A percentile compares a stretch with the other conserved stretches of the same genome.
Conservation (phyloP, 2,888 invertebrate genomes). For the Listrodromus nycthemerus region DNA sequence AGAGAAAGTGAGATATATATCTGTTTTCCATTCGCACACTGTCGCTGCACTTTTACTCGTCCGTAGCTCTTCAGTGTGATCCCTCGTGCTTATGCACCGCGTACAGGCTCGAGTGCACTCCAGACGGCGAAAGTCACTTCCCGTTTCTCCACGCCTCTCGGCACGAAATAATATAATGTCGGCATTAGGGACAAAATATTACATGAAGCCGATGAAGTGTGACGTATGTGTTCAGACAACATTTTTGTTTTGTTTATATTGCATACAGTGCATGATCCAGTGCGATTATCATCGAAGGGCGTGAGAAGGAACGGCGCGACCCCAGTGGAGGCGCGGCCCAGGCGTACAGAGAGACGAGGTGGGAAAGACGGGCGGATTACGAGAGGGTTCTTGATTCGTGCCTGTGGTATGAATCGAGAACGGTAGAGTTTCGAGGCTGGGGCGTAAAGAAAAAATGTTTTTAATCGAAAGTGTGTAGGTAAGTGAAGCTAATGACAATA, state of each 20-base stretch:
- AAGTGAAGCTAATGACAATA: too few relatives aligned
- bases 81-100: slow-evolving; percentile 41
- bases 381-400: too few relatives aligned
- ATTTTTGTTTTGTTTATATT: neutral
- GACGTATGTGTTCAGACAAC: slow-evolving; percentile 9
- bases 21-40: slow-evolving; percentile 31
- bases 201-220: slow-evolving; percentile 11
- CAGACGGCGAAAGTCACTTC: slow-evolving; percentile 26
- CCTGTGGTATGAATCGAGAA: too few relatives aligned
- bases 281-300: too few relatives aligned
- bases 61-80: slow-evolving; percentile 23
- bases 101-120: slow-evolving; percentile 46
- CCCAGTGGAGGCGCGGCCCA: too few relatives aligned
- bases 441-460: too few relatives aligned
- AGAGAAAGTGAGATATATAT: neutral
- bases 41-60: slow-evolving; percentile 12
- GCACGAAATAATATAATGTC: slow-evolving; percentile 30
- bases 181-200: slow-evolving; percentile 23
- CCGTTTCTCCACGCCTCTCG: neutral
- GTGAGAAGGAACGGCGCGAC: too few relatives aligned
- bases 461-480: too few relatives aligned
- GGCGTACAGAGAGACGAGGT: too few relatives aligned
- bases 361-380: too few relatives aligned
- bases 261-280: too few relatives aligned
- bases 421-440: too few relatives aligned